Evolutionary conservation across 2,888 invertebrate genomes (phyloP).

Genomic region (Bellardia pandia): DNA sequence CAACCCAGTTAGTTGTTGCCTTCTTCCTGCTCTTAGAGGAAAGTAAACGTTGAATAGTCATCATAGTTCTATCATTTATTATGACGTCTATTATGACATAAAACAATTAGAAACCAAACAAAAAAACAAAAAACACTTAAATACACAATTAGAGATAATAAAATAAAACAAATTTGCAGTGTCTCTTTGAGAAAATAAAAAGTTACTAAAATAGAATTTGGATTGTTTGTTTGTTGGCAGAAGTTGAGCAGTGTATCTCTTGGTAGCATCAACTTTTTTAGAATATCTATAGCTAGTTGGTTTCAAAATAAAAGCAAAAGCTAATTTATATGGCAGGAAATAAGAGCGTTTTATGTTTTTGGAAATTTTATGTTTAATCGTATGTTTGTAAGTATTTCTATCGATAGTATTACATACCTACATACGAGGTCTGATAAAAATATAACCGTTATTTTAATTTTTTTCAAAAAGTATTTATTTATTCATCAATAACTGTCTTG

Average conservation of each 20-base stretch:
- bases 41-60: conserved; percentile 45
- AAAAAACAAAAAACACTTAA: conserved; percentile 3
- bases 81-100: conserved; percentile 66
- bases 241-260: not conserved
- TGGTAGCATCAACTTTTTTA: not conserved
- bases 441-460: too few relatives aligned
- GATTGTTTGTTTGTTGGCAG: not conserved
- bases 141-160: conserved; percentile 41
- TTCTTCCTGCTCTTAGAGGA: not conserved
- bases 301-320: not conserved
- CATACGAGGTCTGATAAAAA: too few relatives aligned
- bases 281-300: not conserved
- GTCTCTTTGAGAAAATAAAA: not conserved
- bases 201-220: conserved; percentile 13
- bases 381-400: too few relatives aligned
- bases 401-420: not conserved
- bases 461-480: too few relatives aligned
- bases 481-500: too few relatives aligned
- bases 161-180: conserved; percentile 26
- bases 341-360: not conserved
- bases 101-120: conserved; percentile 45
- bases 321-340: not conserved
- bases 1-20: conserved; percentile 20
- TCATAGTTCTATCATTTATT: conserved; percentile 49
- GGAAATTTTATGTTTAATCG: not conserved